Percentiles rank a stretch among this genome's conserved stretches.
These are phyloP conservation scores for Dasyurus viverrinus DNA, from an alignment of 2,113 vertebrate species.

Conservation along the genomic window DNA sequence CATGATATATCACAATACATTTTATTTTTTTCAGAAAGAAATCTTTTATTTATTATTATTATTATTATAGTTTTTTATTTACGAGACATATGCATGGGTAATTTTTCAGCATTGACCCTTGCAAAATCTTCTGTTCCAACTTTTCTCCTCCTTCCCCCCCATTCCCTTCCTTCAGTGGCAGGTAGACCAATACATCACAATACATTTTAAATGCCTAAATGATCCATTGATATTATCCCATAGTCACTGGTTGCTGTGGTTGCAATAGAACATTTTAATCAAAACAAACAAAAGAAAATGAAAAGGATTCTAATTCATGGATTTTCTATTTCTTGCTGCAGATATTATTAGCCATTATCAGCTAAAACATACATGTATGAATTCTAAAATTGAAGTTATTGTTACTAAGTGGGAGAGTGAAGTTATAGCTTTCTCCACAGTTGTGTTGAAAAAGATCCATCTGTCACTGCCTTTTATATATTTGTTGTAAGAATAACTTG, in stretches of 20 bases:
- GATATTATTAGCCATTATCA: neutral
- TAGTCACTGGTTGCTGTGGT: neutral
- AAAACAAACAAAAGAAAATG: neutral
- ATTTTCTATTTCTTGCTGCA: slow-evolving; percentile 15
- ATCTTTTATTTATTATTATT: too few relatives aligned
- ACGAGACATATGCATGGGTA: too few relatives aligned
- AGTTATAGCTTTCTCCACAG: neutral
- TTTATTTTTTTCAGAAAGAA: neutral
- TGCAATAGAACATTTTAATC: neutral
- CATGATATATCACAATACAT: neutral
- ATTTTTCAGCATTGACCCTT: too few relatives aligned
- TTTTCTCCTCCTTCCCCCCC: too few relatives aligned
- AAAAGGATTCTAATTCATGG: neutral
- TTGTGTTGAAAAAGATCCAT: neutral
- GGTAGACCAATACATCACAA: neutral
- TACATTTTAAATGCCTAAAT: neutral
- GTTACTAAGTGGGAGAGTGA: neutral
- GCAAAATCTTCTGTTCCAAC: too few relatives aligned
- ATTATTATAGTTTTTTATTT: too few relatives aligned
- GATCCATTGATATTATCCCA: neutral
- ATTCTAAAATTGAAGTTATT: neutral
- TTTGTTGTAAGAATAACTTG: neutral
- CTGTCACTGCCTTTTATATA: neutral
- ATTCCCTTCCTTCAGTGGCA: too few relatives aligned
- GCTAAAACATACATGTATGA: neutral